These are phyloP conservation scores for Haplochromis burtoni DNA, from an alignment of 2,113 vertebrate species.

Conservation along the genomic window DNA sequence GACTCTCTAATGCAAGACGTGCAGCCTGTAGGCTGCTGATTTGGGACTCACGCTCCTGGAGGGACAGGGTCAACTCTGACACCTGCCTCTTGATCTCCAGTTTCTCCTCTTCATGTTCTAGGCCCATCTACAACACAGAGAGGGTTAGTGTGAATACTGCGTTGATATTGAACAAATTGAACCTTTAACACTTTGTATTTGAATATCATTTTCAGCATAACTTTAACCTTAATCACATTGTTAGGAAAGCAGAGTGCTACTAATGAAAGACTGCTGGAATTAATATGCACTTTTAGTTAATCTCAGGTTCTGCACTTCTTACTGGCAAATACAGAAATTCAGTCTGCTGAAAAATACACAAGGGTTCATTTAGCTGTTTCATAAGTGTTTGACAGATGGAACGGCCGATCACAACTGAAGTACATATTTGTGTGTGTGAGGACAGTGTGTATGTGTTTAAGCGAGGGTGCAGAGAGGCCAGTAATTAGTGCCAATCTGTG, in stretches of 20 bases:
- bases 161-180: neutral
- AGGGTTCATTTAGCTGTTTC: neutral
- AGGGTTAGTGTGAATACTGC: neutral
- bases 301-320: neutral
- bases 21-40: constrained; percentile 90
- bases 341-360: neutral
- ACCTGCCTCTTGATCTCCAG: constrained; percentile 94
- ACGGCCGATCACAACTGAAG: neutral
- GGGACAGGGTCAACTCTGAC: constrained; percentile 89
- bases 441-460: neutral
- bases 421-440: neutral
- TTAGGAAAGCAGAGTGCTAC: neutral
- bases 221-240: neutral
- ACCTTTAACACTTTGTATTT: neutral
- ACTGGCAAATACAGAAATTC: neutral
- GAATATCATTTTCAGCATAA: neutral
- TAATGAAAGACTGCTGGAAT: neutral
- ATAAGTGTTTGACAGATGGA: neutral
- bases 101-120: constrained; percentile 95
- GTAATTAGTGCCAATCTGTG: constrained; percentile 41
- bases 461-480: neutral
- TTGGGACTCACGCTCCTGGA: constrained; percentile 95
- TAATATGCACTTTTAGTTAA: neutral
- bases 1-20: constrained; percentile 86
- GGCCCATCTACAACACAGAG: constrained; percentile 76